Evolutionary conservation across 2,797 vertebrate species (phyloP).

Genomic region (Luscinia luscinia): DNA sequence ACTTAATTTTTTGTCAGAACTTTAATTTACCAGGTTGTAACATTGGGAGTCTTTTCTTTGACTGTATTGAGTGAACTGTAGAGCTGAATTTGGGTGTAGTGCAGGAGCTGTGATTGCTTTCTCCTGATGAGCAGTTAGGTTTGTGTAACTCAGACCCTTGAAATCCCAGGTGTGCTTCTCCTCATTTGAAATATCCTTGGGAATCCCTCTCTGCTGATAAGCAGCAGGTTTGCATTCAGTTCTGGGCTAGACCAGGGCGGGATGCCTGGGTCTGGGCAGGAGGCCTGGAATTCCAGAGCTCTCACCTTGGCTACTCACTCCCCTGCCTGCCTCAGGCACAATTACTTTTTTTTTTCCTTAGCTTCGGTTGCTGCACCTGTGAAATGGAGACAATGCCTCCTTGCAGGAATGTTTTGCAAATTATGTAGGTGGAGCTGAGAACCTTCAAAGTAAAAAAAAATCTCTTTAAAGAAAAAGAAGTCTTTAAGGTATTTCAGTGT

Average conservation of each 20-base stretch:
- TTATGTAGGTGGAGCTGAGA: neutral
- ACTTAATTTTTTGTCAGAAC: neutral
- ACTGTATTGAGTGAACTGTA: neutral
- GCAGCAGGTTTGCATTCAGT: neutral
- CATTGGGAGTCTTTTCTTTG: neutral
- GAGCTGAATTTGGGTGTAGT: neutral
- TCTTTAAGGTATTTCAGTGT: neutral
- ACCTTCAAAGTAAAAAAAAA: constrained; percentile 8
- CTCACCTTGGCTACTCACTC: neutral
- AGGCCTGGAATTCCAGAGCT: constrained; percentile 25
- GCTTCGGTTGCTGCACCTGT: constrained; percentile 46
- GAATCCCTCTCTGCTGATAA: neutral
- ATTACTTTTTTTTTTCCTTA: neutral
- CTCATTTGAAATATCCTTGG: neutral
- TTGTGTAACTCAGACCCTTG: neutral
- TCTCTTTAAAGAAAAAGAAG: neutral
- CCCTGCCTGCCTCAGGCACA: neutral
- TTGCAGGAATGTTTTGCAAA: neutral
- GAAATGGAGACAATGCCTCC: constrained; percentile 22
- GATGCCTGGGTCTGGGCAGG: neutral
- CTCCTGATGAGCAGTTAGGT: neutral
- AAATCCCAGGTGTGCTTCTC: neutral
- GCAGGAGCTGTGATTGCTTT: neutral
- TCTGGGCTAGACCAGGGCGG: neutral
- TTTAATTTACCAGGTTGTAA: neutral